Base-by-base conservation (phyloP, 1,140 invertebrate genomes). In the Drosophila lacertosa region DNA sequence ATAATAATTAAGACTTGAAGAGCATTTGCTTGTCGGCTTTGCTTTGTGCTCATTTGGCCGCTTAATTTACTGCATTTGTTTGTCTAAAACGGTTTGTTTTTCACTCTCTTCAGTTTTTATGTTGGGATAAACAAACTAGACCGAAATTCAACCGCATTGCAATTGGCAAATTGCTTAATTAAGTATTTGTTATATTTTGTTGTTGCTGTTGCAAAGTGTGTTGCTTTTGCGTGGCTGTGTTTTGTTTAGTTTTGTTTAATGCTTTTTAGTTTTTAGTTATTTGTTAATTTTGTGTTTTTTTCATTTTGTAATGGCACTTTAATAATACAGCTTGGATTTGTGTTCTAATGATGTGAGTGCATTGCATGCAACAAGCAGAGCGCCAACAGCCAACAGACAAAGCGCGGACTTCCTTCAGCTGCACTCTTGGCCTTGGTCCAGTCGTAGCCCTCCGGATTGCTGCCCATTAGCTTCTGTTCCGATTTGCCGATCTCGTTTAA, bases 401-500 rank as follows among this genome's bases (percentile, higher is more conserved):
- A 29, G 10, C 53, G 47, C 9, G 45, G 22, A 10, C 20, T 26
- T 29, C 5, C 42, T 2, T 32, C 44, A 20, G 47, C 77, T 26
- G 32, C 54, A 18, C 40, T 50, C 58, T 91, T 91, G 60, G 73
- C 89, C 48, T 91, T 91, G 50, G 90, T 73, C 90, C 90, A 91
- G 48, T 91, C 90, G 26, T 89, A 89, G n/a, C 78, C 81, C 40
- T 90, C 89, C 33, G 77, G 73, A 66, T 77, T 91, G 26, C 69
- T 83, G 33, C 80, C 89, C 66, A 89, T 91, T n/a, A 94, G 94
- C 81, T 95, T 95, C 79, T 95, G 94, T 77, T 95, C 94, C 4
- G 94, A 95, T 90, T 94, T 95, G 63, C 93, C 94, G 63, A 95
- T 94, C 88, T 95, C 94, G 78, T 95, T 95, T 48, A 95, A 89